Base-by-base conservation (phyloP, 1,140 invertebrate species). In the Diorhabda elongata region DNA sequence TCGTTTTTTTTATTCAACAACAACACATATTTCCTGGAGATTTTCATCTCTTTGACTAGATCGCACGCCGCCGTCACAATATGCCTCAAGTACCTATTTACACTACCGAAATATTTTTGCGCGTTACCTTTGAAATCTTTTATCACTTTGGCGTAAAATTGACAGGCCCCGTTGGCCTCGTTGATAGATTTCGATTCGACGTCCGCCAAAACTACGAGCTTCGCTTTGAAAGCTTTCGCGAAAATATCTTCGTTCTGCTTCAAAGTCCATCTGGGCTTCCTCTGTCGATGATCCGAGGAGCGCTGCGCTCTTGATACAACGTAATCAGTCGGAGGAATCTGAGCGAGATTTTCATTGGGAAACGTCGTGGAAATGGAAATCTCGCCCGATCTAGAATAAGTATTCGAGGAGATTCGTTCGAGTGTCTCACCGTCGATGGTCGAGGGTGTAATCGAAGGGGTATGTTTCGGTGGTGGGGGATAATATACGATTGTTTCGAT, bases 1-100 rank as follows among this genome's bases (percentile, higher is more conserved):
- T 69, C 67, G 56, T 26, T 26, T 26, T 26, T 26, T 26, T 26
- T 26, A 11, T 79, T 76, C 59, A 81, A 72, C 72, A 80, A 79
- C 60, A 81, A 68, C 42, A 78, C 69, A 65, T 80, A 81, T 64
- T 80, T 73, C 67, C 76, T 70, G 41, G 72, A 71, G 44, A 74
- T 68, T 6, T 69, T 66, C 43, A 80, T 75, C 61, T 79, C 72
- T 72, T 72, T 78, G 70, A 78, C 78, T 74, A 74, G 75, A 43
- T 56, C 52, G 42, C 63, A 64, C n/a, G 52, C 57, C 56, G 61
- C 26, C 45, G 7, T 58, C 0, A 52, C n/a, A 41, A 64, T 69
- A 11, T 64, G 3, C 61, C 60, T 11, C 8, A 71, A 9, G 43
- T 26, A 42, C 6, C 66, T 66, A 43, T 66, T 58, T n/a, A 71